Percentiles rank a stretch among this genome's conserved stretches.
These are phyloP conservation scores for Perca fluviatilis DNA, from an alignment of 2,113 vertebrate genomes.

Conservation along the genomic window DNA sequence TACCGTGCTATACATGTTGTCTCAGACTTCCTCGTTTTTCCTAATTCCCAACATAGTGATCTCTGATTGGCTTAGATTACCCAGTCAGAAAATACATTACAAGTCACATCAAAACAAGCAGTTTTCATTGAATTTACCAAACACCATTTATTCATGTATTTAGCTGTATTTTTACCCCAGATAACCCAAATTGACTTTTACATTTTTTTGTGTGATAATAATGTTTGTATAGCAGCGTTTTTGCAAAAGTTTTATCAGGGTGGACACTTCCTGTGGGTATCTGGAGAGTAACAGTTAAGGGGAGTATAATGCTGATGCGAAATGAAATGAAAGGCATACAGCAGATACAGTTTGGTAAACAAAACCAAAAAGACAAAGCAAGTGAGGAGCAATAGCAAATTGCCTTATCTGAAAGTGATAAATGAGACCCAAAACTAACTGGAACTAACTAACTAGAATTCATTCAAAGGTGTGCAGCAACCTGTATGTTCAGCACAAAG, in stretches of 20 bases:
- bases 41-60: too few relatives aligned
- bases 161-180: too few relatives aligned
- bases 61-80: too few relatives aligned
- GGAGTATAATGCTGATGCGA: neutral
- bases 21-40: too few relatives aligned
- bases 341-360: neutral
- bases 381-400: neutral
- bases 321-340: constrained; percentile 19
- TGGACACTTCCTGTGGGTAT: constrained; percentile 57
- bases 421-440: neutral
- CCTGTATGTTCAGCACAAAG: neutral
- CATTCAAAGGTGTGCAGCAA: neutral
- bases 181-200: too few relatives aligned
- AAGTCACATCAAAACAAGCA: too few relatives aligned
- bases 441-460: too few relatives aligned
- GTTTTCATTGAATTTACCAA: too few relatives aligned
- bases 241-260: constrained; percentile 49
- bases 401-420: neutral
- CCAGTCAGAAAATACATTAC: too few relatives aligned
- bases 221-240: constrained; percentile 28
- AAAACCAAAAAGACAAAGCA: constrained; percentile 6
- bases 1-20: too few relatives aligned
- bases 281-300: constrained; percentile 9
- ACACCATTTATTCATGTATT: too few relatives aligned
- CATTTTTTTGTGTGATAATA: constrained; percentile 10